Conservation (phyloP, 1,140 invertebrate species). For the Latrodectus geometricus region DNA sequence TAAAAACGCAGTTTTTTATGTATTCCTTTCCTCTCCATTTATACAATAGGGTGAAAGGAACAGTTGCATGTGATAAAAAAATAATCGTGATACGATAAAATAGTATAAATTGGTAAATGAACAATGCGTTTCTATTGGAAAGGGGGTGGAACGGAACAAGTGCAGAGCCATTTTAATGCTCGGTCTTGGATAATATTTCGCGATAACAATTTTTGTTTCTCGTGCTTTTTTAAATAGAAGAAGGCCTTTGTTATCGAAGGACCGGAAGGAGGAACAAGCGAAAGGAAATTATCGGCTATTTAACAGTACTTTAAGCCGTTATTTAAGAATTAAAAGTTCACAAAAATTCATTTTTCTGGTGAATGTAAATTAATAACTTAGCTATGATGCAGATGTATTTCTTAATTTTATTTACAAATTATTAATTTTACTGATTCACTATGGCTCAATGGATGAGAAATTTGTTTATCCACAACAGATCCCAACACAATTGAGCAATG, state of each 20-base stretch:
- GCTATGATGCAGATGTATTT: no score
- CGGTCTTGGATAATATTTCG: conserved; percentile 18
- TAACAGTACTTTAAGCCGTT: background rate
- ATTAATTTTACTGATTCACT: no score
- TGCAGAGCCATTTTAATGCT: conserved; percentile 25
- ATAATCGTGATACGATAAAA: conserved; percentile 45
- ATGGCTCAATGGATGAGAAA: no score
- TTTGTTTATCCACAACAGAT: no score
- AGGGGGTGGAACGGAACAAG: conserved; percentile 10
- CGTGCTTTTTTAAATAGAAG: conserved; percentile 9
- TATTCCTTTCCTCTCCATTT: background rate
- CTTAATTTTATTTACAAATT: no score
- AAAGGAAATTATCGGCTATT: background rate
- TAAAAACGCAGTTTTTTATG: background rate
- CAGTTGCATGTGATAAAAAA: conserved; percentile 23
- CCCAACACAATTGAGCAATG: no score
- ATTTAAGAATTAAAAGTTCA: background rate
- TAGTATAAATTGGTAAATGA: conserved; percentile 29
- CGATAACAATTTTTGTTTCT: conserved; percentile 23
- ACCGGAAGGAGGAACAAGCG: conserved; percentile 6
- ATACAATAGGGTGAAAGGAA: conserved; percentile 48
- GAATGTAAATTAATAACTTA: no score
- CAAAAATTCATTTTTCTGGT: no score
- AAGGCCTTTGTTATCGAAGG: conserved; percentile 17
- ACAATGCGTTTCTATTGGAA: conserved; percentile 26